Evolutionary conservation across 2,113 vertebrate genomes (phyloP), one percentile per base, ranked within the genome.

Genomic region (Brachyhypopomus gauderio): DNA sequence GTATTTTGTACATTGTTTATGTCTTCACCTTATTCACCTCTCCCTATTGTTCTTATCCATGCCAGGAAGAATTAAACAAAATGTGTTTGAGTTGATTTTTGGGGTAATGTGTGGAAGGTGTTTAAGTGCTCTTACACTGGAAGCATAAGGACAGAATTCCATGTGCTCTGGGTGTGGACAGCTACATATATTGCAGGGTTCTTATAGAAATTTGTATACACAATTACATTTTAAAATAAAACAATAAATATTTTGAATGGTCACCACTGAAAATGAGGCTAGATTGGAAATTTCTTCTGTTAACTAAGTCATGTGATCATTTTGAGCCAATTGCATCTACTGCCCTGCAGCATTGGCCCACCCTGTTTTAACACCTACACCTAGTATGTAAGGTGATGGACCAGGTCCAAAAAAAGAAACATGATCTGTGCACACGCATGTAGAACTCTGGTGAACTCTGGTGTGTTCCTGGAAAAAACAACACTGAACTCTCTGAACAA

Each of bases 381-480:
- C 55, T 76, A 6, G 14, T 56, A 66, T 67, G 63, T 86, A 83
- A 86, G 45, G 71, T 86, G 85, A 73, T 3, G n/a, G 38, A 45
- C 58, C 38, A 2, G 11, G 34, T 73, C 71, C 78, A 84, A 79
- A 79, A 83, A 48, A 83, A 48, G 71, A 85, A 79, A 63, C 58
- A 55, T 6, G 63, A 62, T 71, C 62, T 81, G 77, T 73, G 72
- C 77, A 75, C 64, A 82, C 64, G 72, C 45, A 66, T 38, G 9
- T 62, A 85, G 75, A 85, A 77, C 75, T 74, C 71, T 85, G 84
- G 87, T 87, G 71, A 77, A 83, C 82, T 59, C 75, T 9, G 52
- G 52, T 48, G 66, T 67, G 52, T 59, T 75, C 63, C 89, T 90
- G 56, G 63, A 87, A 92, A 92, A 93, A 90, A 86, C 90, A 92